These are phyloP conservation scores for Ophiothrix spiculata DNA, from an alignment of 35 echinoderm and acorn worm species.

Conservation along the genomic window DNA sequence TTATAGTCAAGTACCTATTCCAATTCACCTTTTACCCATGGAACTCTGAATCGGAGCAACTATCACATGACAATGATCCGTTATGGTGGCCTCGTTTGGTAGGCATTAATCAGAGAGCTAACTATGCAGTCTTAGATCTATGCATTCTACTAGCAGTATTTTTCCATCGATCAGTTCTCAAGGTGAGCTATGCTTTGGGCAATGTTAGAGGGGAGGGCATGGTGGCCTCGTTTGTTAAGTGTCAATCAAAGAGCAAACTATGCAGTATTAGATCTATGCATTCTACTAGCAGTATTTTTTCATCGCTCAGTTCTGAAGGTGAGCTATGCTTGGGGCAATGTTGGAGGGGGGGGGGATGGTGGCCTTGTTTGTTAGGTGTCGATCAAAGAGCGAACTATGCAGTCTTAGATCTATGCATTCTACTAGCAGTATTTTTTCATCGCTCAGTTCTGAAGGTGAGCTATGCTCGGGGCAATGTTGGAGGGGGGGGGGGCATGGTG, in stretches of 20 bases:
- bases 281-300: conserved; percentile 89
- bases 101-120: conserved; percentile 70
- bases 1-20: conserved; percentile 95
- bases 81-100: conserved; percentile 69
- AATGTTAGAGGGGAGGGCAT: too few species aligned
- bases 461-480: too few species aligned
- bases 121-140: conserved; percentile 92
- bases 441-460: conserved; percentile 88
- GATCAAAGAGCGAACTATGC: conserved; percentile 76
- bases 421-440: conserved; percentile 94
- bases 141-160: conserved; percentile 81
- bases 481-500: too few species aligned
- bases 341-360: too few species aligned
- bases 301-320: conserved; percentile 92
- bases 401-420: conserved; percentile 78
- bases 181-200: too few species aligned
- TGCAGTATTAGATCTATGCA: conserved; percentile 84
- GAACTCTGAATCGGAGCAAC: conserved; percentile 21
- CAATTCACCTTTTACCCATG: conserved; percentile 93
- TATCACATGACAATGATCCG: conserved; percentile 24
- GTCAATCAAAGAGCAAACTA: conserved; percentile 73
- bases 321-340: too few species aligned
- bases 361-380: conserved; percentile 73
- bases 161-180: conserved; percentile 93
- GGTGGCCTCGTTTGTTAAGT: conserved; percentile 69